A percentile compares a stretch with the other conserved stretches of the same genome.
Evolutionary conservation across 2,797 vertebrate species (phyloP).

Genomic region (Poeciliopsis turneri): DNA sequence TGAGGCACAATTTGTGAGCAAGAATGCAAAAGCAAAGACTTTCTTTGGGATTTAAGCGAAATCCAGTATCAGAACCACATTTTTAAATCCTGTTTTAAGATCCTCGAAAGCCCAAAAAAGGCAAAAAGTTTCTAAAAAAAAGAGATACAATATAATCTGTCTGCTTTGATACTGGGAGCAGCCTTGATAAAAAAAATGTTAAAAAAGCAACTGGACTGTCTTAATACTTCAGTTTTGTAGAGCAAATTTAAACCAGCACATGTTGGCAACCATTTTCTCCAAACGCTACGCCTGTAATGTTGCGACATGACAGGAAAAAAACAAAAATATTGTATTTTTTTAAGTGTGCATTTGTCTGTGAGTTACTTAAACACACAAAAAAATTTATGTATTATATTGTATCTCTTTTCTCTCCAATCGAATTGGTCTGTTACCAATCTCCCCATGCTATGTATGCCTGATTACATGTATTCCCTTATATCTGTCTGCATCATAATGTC

Average conservation of each 20-base stretch:
- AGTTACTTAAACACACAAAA: background rate
- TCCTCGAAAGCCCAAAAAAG: background rate
- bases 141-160: no score
- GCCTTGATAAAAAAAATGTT: no score
- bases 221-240: background rate
- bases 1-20: background rate
- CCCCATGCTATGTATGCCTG: no score
- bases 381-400: background rate
- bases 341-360: background rate
- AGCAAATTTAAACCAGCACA: background rate
- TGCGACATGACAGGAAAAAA: background rate
- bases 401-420: no score
- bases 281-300: background rate
- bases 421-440: no score
- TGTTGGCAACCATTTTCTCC: background rate
- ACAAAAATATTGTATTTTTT: background rate
- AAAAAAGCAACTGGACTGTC: no score
- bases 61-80: background rate
- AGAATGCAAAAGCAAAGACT: background rate
- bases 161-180: no score
- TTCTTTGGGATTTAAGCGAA: background rate
- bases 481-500: no score
- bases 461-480: no score
- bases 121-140: background rate
- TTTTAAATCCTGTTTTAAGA: background rate